Base-by-base conservation (phyloP, 2,113 vertebrate species). In the Prionailurus bengalensis region DNA sequence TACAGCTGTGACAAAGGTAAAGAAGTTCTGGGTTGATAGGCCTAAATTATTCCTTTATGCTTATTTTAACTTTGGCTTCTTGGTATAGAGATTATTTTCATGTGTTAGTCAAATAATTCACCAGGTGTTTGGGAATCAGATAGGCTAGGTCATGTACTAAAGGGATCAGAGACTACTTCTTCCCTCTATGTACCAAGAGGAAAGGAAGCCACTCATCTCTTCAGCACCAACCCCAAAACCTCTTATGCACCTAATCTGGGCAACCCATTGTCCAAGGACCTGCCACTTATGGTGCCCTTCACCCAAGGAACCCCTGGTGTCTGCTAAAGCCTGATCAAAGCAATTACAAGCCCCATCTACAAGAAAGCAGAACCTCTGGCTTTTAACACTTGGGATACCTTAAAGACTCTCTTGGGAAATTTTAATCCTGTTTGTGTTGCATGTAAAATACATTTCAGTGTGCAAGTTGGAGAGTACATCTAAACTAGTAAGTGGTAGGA, bases 131-230 rank as follows among this genome's bases (percentile, higher is more conserved):
- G 63, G 42, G 74, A 98, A 94, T 92, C 79, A 58, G 51, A 84
- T 70, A 89, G 25, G 61, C 39, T 65, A 96, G 63, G 53, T 23
- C 48, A 79, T 19, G 4, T 86, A 68, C 17, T 92, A 86, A 89
- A 78, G 13, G 45, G 25, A 21, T 91, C 36, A 97, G 74, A 97
- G 81, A 76, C 27, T 95, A 63, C 55, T 87, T 94, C 66, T 91
- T 93, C 31, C 31, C 74, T 94, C 82, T 94, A 0, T 94, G 14
- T 95, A 42, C 33, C 53, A 89, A 94, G 53, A 91, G 78, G 23
- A 97, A 94, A 96, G 74, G 84, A 97, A 97, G 25, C 81, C 39
- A 89, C 19, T 94, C 68, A 74, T 73, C 51, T 95, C 73, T 95
- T 95, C 51, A 81, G 36, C 73, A 89, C 92, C 87, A 95, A 85